Evolutionary conservation across 2,888 invertebrate genomes (phyloP), one percentile per base, ranked within the genome.

Genomic region (Lochmaea crataegi): DNA sequence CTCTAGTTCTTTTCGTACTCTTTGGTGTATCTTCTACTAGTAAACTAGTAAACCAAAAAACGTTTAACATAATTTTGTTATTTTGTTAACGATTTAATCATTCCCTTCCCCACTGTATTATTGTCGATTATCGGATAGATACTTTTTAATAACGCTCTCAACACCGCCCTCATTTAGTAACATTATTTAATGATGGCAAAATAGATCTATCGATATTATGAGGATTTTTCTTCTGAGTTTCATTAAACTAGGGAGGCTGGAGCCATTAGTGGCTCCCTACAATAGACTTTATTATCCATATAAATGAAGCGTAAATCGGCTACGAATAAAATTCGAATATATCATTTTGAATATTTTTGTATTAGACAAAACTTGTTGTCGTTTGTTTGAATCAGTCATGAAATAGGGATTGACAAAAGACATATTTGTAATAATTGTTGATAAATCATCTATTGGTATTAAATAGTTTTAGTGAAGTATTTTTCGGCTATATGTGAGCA

Each of bases 211-310:
- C 53, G 10, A 53, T 56, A 70, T 16, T 63, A 26, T 45, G 56
- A 56, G 64, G 26, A 16, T 26, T 12, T 61, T 51, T 18, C 53
- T 51, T 64, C 64, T 64, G 57, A 70, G 53, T 65, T 65, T 58
- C 65, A 70, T 70, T 64, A 57, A 45, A 70, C n/a, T n/a, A 57
- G 53, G 63, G 56, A 70, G 42, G 57, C 64, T 64, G 58, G 48
- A 45, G 71, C 63, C 63, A 73, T 73, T 66, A 71, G 48, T 69
- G 63, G 26, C 68, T 58, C 53, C 65, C 56, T 66, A 75, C 72
- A 72, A 75, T 75, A 66, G 61, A 69, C 42, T 73, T 69, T 71
- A 72, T 75, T 70, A 75, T 72, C 75, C 72, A 61, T 66, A 72
- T 72, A 72, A 72, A 72, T 75, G 75, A 75, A 70, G 72, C 71